phyloP scores from a whole-genome alignment of 2,888 invertebrate species.

The Nomada flava region DNA sequence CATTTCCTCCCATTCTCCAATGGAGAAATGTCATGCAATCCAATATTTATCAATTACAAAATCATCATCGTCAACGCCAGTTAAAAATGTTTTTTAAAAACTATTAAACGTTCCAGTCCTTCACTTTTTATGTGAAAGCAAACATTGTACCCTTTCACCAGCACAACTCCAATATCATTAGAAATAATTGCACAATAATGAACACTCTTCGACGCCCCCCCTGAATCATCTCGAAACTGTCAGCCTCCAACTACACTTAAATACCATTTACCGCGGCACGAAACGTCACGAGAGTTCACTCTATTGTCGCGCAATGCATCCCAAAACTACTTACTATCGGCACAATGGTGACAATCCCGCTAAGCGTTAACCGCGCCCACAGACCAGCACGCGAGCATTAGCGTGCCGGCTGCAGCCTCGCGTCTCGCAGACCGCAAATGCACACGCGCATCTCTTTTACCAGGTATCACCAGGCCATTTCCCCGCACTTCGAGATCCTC shows the following conservation, averaged over 20 bases:
- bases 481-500: constrained; percentile 16
- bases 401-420: constrained; percentile 21
- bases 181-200: constrained; percentile 6
- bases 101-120: too few relatives aligned
- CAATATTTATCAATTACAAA: neutral
- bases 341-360: constrained; percentile 48
- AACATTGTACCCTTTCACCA: too few relatives aligned
- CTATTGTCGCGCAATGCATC: constrained; percentile 31
- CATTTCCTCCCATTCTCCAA: too few relatives aligned
- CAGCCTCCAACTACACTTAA: neutral
- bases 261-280: neutral
- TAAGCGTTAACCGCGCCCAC: constrained; percentile 31
- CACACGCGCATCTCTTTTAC: constrained; percentile 35
- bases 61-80: neutral
- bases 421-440: constrained; percentile 47
- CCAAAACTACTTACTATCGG: constrained; percentile 49
- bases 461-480: constrained; percentile 42
- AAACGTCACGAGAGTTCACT: neutral
- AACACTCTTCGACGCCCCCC: too few relatives aligned
- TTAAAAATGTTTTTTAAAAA: too few relatives aligned
- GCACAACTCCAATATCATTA: neutral
- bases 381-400: constrained; percentile 26
- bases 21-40: too few relatives aligned
- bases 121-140: too few relatives aligned
- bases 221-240: neutral